Evolutionary conservation across 2,797 vertebrate species (phyloP), one percentile per base, ranked within the genome.

Genomic region (Smutsia temminckii): DNA sequence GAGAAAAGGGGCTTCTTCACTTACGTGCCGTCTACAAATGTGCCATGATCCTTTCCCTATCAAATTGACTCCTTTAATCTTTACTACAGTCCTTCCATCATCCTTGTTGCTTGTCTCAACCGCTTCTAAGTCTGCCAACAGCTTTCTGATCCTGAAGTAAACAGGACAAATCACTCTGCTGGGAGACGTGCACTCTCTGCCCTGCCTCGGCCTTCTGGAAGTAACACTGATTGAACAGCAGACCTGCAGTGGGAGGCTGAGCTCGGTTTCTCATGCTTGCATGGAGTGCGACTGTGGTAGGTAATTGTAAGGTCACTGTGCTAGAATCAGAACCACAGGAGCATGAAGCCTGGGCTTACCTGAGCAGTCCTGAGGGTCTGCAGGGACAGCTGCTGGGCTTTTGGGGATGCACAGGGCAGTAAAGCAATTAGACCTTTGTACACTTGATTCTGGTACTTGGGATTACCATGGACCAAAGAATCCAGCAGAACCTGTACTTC

Each of bases 401-500:
- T 98, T 0, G 99, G 98, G 32, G 97, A 98, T 3, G 80, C 42
- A n/a, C 98, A 98, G 1, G 97, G 96, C 97, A 99, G 97, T 83
- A 99, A 94, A 2, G 98, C 98, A 23, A 99, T 90, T 7, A 99
- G 97, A n/a, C 97, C 97, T 98, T 98, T 99, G 96, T 99, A 99
- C 25, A 99, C 98, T 83, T 99, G 99, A 61, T 98, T 98, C 96
- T 99, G 98, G 98, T 98, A 98, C 98, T 99, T 93, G 98, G 98
- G 96, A 98, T 99, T 96, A 98, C 98, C 0, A 8, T 97, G 95
- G 97, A 98, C 77, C 94, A 98, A 94, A 98, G 96, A 42, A 98
- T 99, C 98, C 96, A 99, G 93, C 85, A 99, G 97, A 95, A 96
- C 55, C 69, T 98, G 97, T 0, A 97, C 97, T 5, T 98, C 97